Percentiles rank a stretch among this genome's conserved stretches.
phyloP scores from a whole-genome alignment of 2,113 vertebrate genomes.

The Eudyptes chrysolophus region DNA sequence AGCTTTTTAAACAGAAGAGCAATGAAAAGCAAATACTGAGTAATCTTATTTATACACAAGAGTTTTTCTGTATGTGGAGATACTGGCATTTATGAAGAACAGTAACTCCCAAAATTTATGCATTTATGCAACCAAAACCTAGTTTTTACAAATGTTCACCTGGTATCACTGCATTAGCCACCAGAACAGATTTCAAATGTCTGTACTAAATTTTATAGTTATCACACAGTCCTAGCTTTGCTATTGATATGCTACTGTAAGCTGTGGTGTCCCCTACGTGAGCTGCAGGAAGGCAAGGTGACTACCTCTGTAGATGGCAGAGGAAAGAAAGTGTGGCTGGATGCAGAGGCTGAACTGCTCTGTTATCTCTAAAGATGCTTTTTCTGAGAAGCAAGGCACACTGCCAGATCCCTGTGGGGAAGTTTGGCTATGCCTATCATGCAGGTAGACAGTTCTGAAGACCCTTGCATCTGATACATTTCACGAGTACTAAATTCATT shows the following conservation, averaged over 20 bases:
- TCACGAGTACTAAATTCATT: background rate
- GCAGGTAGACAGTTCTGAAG: background rate
- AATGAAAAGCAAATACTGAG: background rate
- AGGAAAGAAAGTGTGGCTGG: background rate
- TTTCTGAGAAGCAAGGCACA: background rate
- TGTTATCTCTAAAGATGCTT: background rate
- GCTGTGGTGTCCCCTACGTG: background rate
- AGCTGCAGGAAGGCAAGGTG: background rate
- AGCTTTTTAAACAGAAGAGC: background rate
- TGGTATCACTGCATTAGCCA: background rate
- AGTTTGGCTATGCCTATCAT: background rate
- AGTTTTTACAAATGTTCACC: background rate
- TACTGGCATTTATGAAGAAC: background rate
- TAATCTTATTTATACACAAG: background rate
- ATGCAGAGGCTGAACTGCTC: background rate
- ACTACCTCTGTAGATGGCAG: background rate
- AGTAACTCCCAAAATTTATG: background rate
- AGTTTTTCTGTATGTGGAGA: background rate
- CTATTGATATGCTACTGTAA: background rate
- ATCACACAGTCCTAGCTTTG: background rate
- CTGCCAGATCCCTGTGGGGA: background rate
- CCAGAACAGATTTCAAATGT: background rate
- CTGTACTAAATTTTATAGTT: background rate
- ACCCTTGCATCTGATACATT: background rate
- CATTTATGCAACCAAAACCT: background rate